These are phyloP conservation scores for Scalopus aquaticus DNA, from an alignment of 2,113 vertebrate genomes.

Conservation along the genomic window DNA sequence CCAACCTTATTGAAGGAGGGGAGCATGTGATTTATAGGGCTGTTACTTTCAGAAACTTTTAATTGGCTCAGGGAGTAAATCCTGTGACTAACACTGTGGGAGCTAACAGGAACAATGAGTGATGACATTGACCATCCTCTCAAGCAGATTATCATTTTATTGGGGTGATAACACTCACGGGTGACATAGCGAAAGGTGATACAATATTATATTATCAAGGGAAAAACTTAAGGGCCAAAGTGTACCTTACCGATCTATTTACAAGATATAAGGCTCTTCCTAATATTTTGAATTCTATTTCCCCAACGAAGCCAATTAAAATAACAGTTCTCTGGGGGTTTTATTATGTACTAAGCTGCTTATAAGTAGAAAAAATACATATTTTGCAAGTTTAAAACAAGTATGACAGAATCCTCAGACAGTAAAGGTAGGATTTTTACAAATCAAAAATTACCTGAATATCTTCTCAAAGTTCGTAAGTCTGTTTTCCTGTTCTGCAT, in stretches of 20 bases:
- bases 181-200: background rate
- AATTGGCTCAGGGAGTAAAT: background rate
- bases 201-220: background rate
- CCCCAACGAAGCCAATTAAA: background rate
- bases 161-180: background rate
- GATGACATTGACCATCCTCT: background rate
- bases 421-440: background rate
- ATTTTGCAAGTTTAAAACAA: background rate
- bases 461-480: background rate
- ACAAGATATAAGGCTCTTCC: background rate
- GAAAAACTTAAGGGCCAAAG: background rate
- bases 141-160: background rate
- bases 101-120: no score
- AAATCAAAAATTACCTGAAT: background rate
- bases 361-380: background rate
- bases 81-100: background rate
- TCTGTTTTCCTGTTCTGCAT: background rate
- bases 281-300: background rate
- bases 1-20: background rate
- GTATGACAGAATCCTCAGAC: background rate
- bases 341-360: background rate
- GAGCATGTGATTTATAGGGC: background rate
- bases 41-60: background rate
- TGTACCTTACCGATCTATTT: background rate
- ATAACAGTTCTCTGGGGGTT: background rate